These are phyloP conservation scores for Drosophila infuscata DNA, from an alignment of 2,888 invertebrate genomes.

Conservation along the genomic window DNA sequence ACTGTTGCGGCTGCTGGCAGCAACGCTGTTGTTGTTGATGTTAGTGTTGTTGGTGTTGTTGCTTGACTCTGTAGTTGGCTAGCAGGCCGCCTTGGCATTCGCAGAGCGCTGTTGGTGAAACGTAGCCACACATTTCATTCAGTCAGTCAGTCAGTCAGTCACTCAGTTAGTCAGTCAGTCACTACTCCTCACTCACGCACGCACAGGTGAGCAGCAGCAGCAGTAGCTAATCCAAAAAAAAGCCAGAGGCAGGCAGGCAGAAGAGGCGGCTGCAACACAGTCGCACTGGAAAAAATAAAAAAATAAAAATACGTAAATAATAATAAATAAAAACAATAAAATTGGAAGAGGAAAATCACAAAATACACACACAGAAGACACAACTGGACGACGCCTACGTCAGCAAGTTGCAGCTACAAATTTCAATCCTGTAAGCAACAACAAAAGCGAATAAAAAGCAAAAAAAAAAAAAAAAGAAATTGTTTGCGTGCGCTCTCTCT, in stretches of 20 bases:
- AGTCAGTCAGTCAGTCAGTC: conserved; percentile 36
- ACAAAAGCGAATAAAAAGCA: conserved; percentile 47
- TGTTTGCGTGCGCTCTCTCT: conserved; percentile 50
- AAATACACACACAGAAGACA: neutral
- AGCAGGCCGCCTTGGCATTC: conserved; percentile 64
- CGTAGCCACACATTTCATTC: conserved; percentile 42
- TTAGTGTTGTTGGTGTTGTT: conserved; percentile 39
- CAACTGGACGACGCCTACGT: conserved; percentile 56
- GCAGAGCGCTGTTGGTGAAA: conserved; percentile 61
- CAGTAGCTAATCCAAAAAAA: conserved; percentile 24
- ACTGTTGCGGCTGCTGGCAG: conserved; percentile 41
- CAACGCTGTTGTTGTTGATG: conserved; percentile 26
- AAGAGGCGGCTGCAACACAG: conserved; percentile 63
- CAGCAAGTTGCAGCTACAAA: conserved; percentile 54
- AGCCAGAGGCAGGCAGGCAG: conserved; percentile 65
- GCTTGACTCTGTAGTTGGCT: conserved; percentile 44
- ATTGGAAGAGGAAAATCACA: neutral
- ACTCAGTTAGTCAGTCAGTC: conserved; percentile 32
- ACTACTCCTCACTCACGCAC: conserved; percentile 33
- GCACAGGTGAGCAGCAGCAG: conserved; percentile 59
- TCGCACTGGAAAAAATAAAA: conserved; percentile 28
- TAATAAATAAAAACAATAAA: conserved; percentile 5
- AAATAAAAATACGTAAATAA: conserved; percentile 1
- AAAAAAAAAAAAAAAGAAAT: conserved; percentile 52
- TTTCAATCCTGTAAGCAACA: conserved; percentile 70